Evolutionary conservation across 2,888 invertebrate genomes (phyloP).

Genomic region (Caenorhabditis zanzibari): DNA sequence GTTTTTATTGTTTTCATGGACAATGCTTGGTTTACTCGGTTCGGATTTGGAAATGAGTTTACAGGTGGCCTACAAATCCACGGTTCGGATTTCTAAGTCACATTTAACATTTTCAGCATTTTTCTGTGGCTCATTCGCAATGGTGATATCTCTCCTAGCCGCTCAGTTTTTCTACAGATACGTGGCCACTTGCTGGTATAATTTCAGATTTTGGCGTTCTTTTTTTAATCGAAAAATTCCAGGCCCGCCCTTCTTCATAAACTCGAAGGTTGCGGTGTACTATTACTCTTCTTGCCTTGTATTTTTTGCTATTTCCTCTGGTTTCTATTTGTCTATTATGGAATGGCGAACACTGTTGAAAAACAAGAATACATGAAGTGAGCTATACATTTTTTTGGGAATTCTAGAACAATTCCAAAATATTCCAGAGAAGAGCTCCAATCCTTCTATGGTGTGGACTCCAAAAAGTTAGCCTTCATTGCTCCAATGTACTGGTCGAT

Average conservation of each 20-base stretch:
- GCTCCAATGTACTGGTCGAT: conserved; percentile 27
- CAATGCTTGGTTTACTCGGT: neutral
- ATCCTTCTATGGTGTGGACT: neutral
- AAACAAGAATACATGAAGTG: conserved; percentile 19
- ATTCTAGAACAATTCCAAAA: neutral
- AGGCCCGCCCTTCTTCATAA: neutral
- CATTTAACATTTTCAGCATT: neutral
- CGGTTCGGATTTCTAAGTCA: no score
- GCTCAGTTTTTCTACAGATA: conserved; percentile 26
- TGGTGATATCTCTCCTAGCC: conserved; percentile 24
- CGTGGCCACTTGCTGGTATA: conserved; percentile 1
- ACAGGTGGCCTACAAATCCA: neutral
- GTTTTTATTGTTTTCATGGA: conserved; percentile 26
- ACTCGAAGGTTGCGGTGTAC: neutral
- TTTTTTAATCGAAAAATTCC: neutral
- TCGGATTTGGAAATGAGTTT: neutral
- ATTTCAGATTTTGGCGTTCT: neutral
- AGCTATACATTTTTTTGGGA: no score
- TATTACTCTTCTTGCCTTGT: conserved; percentile 7
- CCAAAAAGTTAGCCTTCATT: conserved; percentile 7
- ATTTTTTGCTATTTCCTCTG: conserved; percentile 7
- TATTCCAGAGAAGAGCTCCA: conserved; percentile 5
- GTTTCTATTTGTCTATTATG: conserved; percentile 11
- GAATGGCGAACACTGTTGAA: conserved; percentile 26
- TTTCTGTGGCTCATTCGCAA: conserved; percentile 17